Evolutionary conservation across 2,888 invertebrate species (phyloP).

Genomic region (Sarcophaga caerulescens): DNA sequence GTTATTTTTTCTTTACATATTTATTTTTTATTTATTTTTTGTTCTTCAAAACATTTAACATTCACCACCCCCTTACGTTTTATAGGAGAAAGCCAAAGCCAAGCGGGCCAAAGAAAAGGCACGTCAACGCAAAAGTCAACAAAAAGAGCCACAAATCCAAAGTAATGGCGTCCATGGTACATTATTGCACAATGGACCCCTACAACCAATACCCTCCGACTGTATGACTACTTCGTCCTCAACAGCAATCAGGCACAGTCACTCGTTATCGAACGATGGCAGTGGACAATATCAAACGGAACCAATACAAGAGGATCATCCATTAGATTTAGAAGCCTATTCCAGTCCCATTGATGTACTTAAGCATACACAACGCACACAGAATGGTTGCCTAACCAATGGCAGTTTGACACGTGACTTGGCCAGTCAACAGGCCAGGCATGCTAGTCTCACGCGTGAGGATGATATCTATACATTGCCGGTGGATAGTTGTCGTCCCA

Average conservation of each 20-base stretch:
- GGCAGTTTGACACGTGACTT: conserved; percentile 76
- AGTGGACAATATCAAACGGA: conserved; percentile 47
- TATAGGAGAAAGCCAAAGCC: conserved; percentile 86
- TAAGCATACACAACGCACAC: conserved; percentile 77
- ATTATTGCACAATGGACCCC: conserved; percentile 76
- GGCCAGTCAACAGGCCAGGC: conserved; percentile 58
- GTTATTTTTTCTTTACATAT: not conserved
- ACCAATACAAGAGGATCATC: conserved; percentile 70
- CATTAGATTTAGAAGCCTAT: conserved; percentile 80
- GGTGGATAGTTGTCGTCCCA: conserved; percentile 77
- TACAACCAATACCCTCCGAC: conserved; percentile 78
- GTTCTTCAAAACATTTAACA: too few species aligned
- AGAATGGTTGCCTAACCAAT: conserved; percentile 74
- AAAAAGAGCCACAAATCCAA: conserved; percentile 73
- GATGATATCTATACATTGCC: conserved; percentile 81
- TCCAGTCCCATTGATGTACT: conserved; percentile 83
- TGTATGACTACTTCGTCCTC: conserved; percentile 72
- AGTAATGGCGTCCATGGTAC: conserved; percentile 66
- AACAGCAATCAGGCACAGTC: conserved; percentile 62
- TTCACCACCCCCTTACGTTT: not conserved
- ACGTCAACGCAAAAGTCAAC: conserved; percentile 84
- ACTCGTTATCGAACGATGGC: conserved; percentile 34
- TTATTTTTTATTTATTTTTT: too few species aligned
- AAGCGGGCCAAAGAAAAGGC: conserved; percentile 87
- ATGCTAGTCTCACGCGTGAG: conserved; percentile 74